Evolutionary conservation across 2,888 invertebrate genomes (phyloP).

Genomic region (Rhingia campestris): DNA sequence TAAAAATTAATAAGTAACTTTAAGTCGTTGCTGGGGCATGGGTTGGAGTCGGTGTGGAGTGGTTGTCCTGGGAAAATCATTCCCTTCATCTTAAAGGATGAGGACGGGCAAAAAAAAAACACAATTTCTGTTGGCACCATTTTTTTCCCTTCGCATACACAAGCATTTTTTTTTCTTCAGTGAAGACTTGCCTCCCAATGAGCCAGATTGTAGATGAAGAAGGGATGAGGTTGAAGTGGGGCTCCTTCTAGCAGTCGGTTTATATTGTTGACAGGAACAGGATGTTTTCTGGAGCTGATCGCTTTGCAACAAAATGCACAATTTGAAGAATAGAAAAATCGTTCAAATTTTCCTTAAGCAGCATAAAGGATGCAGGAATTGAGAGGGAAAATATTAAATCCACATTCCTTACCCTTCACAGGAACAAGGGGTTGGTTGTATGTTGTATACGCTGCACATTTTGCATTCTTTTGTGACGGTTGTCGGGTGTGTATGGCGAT

Average conservation of each 20-base stretch:
- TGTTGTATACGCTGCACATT: slow-evolving; percentile 36
- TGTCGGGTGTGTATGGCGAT: slow-evolving; percentile 25
- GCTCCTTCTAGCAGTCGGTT: not conserved
- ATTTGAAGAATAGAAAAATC: slow-evolving; percentile 56
- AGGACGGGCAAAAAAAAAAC: not conserved
- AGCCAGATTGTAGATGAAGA: slow-evolving; percentile 9
- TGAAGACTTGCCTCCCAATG: not conserved
- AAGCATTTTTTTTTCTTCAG: slow-evolving; percentile 9
- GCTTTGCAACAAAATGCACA: slow-evolving; percentile 50
- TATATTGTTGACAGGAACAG: slow-evolving; percentile 31
- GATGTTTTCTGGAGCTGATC: slow-evolving; percentile 30
- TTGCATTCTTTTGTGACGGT: slow-evolving; percentile 48
- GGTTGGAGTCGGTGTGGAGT: not conserved
- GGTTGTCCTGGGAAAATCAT: not conserved
- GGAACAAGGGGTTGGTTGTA: not conserved
- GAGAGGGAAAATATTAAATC: slow-evolving; percentile 39
- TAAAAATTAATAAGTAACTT: slow-evolving; percentile 64
- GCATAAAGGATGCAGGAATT: slow-evolving; percentile 18
- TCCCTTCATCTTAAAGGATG: not conserved
- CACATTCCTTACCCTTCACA: slow-evolving; percentile 14
- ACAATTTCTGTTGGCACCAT: not conserved
- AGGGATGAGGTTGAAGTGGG: not conserved
- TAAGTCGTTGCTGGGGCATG: slow-evolving; percentile 12
- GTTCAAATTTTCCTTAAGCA: slow-evolving; percentile 35
- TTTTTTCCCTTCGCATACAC: slow-evolving; percentile 4